Conservation (phyloP, 2,797 vertebrate species). For the Morelia viridis region DNA sequence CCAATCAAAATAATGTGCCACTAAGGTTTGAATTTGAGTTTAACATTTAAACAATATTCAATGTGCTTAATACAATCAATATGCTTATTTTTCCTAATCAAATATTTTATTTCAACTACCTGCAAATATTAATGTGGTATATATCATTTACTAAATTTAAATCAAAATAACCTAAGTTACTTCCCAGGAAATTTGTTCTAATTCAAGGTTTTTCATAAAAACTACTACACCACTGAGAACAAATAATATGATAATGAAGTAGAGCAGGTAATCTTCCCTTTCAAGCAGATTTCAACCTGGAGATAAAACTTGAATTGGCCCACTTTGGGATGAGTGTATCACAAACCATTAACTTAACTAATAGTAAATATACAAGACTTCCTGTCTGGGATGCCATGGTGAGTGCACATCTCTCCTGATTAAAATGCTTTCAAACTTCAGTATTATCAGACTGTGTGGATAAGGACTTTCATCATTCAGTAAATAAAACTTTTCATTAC, state of each 20-base stretch:
- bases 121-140: not conserved
- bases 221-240: not conserved
- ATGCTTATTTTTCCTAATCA: not conserved
- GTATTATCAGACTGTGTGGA: no score
- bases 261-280: not conserved
- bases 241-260: not conserved
- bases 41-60: not conserved
- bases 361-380: not conserved
- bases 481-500: no score
- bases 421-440: no score
- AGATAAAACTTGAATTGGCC: not conserved
- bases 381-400: no score
- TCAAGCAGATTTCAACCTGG: not conserved
- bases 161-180: not conserved
- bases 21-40: not conserved
- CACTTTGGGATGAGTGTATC: not conserved
- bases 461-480: no score
- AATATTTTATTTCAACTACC: not conserved
- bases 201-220: not conserved
- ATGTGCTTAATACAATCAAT: not conserved
- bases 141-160: not conserved
- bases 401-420: no score
- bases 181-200: not conserved
- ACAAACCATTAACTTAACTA: not conserved
- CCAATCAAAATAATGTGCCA: not conserved